Percentiles rank a stretch among this genome's conserved stretches.
phyloP scores from a whole-genome alignment of 2,113 vertebrate genomes.

The Actenoides lindsayi region DNA sequence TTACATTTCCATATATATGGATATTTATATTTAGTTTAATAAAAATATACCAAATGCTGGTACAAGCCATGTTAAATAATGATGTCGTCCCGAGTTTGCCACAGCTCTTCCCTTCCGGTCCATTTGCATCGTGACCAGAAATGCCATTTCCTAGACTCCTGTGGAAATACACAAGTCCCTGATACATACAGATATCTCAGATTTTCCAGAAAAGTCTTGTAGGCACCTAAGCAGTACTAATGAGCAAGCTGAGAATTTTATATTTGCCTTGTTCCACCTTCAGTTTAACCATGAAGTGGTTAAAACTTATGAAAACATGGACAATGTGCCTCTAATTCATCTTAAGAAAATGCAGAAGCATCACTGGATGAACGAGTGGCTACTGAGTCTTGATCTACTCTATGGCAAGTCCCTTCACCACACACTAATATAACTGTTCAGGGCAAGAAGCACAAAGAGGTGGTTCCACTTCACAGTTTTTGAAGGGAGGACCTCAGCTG shows the following conservation, averaged over 20 bases:
- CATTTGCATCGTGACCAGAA: background rate
- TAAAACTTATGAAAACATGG: background rate
- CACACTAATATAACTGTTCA: background rate
- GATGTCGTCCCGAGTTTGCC: background rate
- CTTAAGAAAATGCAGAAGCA: background rate
- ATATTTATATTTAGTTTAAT: background rate
- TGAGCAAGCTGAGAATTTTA: rapidly evolving
- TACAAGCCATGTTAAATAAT: background rate
- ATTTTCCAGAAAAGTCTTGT: background rate
- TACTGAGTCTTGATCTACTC: background rate
- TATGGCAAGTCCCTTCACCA: background rate
- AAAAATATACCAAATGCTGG: background rate
- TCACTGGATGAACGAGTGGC: background rate
- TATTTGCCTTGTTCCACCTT: background rate
- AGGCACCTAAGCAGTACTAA: background rate
- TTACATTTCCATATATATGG: background rate
- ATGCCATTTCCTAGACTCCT: background rate
- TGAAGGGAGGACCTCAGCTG: background rate
- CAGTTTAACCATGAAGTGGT: background rate
- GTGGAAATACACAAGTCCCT: background rate
- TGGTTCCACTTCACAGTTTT: background rate
- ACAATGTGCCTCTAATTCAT: background rate
- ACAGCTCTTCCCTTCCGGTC: background rate
- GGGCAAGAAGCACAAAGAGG: background rate
- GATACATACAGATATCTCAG: background rate